Evolutionary conservation across 2,797 vertebrate species (phyloP).

Genomic region (Sebastes trivittatus): DNA sequence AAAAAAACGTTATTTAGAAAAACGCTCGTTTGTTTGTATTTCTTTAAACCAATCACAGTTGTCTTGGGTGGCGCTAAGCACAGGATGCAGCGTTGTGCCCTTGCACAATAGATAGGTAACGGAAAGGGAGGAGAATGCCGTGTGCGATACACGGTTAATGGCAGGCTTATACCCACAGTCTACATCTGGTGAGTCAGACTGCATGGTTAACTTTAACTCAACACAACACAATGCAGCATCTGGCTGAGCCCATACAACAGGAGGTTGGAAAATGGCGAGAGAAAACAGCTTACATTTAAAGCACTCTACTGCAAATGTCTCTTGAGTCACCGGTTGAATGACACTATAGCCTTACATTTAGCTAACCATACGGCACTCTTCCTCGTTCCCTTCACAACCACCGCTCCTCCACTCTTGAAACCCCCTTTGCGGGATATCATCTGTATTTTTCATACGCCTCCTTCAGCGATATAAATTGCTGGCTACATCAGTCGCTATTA

Average conservation of each 20-base stretch:
- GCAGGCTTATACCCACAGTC: too few species aligned
- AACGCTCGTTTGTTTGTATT: too few species aligned
- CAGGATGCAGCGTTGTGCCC: too few species aligned
- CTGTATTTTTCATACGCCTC: conserved; percentile 66
- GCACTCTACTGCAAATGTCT: conserved; percentile 22
- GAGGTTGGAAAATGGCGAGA: neutral
- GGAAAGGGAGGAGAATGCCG: too few species aligned
- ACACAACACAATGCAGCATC: neutral
- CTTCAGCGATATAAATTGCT: conserved; percentile 69
- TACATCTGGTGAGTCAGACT: too few species aligned
- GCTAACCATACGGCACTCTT: conserved; percentile 1
- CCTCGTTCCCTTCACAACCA: conserved; percentile 1
- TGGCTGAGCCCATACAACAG: neutral
- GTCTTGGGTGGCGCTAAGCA: too few species aligned
- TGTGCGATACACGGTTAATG: too few species aligned
- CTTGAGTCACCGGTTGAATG: conserved; percentile 31
- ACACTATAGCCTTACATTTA: conserved; percentile 22
- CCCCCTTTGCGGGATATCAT: conserved; percentile 59
- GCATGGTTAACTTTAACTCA: neutral
- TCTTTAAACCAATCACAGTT: too few species aligned
- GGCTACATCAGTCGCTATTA: conserved; percentile 64
- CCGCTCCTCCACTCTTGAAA: conserved; percentile 49
- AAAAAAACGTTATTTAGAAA: neutral
- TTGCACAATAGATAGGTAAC: too few species aligned
- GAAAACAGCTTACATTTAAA: conserved; percentile 16